These are phyloP conservation scores for Erithacus rubecula DNA, from an alignment of 2,797 vertebrate species.

Conservation along the genomic window DNA sequence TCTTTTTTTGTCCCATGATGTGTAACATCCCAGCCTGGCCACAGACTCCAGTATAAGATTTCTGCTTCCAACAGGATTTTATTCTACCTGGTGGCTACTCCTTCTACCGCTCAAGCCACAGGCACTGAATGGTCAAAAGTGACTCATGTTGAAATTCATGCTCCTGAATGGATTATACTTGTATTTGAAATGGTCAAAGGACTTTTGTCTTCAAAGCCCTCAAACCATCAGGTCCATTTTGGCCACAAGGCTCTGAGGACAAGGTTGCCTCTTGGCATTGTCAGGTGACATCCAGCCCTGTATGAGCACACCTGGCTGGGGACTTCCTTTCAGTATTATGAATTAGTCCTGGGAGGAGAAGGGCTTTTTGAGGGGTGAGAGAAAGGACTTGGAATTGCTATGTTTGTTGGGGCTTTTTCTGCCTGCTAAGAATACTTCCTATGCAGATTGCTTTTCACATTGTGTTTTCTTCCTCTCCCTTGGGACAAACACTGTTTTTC, in stretches of 20 bases:
- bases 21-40: not conserved
- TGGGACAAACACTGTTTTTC: not conserved
- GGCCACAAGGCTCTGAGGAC: not conserved
- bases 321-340: not conserved
- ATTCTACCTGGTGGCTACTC: rapidly evolving
- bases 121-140: not conserved
- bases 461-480: constrained; percentile 33
- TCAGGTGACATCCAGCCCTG: not conserved
- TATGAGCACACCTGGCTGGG: not conserved
- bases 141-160: not conserved
- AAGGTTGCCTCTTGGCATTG: not conserved
- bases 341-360: not conserved
- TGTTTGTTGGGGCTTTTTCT: not conserved
- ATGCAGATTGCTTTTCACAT: not conserved
- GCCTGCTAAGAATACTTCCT: not conserved
- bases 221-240: not conserved
- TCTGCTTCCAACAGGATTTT: not conserved
- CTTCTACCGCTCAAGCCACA: not conserved
- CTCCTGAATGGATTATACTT: not conserved
- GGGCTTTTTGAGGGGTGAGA: not conserved
- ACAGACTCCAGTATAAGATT: not conserved
- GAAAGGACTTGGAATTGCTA: not conserved
- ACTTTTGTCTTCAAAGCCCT: not conserved
- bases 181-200: not conserved
- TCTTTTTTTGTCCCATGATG: not conserved